A percentile compares a stretch with the other conserved stretches of the same genome.
phyloP scores from a whole-genome alignment of 2,113 vertebrate species.

The Zosterops hypoxanthus region DNA sequence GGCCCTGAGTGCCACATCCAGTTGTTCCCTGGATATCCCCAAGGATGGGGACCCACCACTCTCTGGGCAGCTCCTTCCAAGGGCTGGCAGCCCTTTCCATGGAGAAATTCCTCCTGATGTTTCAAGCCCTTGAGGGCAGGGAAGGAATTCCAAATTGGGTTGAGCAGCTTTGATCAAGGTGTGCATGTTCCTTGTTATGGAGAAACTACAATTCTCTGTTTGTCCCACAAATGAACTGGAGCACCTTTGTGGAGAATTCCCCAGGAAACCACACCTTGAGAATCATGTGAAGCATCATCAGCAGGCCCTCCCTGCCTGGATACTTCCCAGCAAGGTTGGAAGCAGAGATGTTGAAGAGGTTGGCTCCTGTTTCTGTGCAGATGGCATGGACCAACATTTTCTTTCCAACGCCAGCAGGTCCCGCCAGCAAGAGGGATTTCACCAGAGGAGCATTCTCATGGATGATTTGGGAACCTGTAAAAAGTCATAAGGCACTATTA shows the following conservation, averaged over 20 bases:
- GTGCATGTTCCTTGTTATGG: accelerated
- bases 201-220: neutral
- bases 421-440: constrained; percentile 80
- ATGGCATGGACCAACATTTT: constrained; percentile 84
- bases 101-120: neutral
- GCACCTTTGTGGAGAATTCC: neutral
- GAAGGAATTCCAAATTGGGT: neutral
- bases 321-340: constrained; percentile 78
- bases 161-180: neutral
- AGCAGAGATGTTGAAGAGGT: constrained; percentile 82
- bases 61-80: neutral
- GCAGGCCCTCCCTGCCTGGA: constrained; percentile 69
- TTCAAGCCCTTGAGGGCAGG: neutral
- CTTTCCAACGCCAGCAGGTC: constrained; percentile 83
- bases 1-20: neutral
- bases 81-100: neutral
- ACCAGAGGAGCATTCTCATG: constrained; percentile 80
- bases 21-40: neutral
- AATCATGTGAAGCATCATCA: constrained; percentile 81
- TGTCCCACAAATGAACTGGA: neutral
- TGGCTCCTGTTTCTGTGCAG: constrained; percentile 86
- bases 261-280: constrained; percentile 74
- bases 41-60: neutral
- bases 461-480: constrained; percentile 78
- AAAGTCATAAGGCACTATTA: constrained; percentile 3